Evolutionary conservation across 2,888 invertebrate species (phyloP).

Genomic region (Orthosia gracilis): DNA sequence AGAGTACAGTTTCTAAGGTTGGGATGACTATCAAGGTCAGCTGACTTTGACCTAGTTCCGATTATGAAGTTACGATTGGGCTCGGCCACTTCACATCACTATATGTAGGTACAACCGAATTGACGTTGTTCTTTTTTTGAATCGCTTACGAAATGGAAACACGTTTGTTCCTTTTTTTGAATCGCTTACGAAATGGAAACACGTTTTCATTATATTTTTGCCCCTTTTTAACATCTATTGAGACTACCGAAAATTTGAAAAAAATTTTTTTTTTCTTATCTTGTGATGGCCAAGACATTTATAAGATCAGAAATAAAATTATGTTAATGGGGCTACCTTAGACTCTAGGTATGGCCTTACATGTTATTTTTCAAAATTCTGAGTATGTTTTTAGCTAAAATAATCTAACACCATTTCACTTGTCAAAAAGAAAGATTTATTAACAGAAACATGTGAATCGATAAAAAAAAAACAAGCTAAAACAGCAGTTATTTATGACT

Average conservation of each 20-base stretch:
- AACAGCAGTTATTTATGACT: slow-evolving; percentile 1
- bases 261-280: no score
- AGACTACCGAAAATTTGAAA: no score
- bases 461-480: slow-evolving; percentile 10
- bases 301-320: no score
- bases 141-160: neutral
- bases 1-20: slow-evolving; percentile 47
- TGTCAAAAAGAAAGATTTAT: neutral
- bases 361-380: neutral
- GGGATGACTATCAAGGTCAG: slow-evolving; percentile 54
- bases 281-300: no score
- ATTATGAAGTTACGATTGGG: slow-evolving; percentile 29
- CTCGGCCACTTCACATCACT: slow-evolving; percentile 8
- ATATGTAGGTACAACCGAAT: neutral
- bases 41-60: slow-evolving; percentile 36
- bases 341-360: no score
- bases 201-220: neutral
- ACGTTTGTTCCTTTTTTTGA: slow-evolving; percentile 12
- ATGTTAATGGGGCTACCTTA: no score
- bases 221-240: no score
- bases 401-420: slow-evolving; percentile 3
- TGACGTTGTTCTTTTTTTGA: neutral
- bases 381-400: neutral
- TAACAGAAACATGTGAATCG: slow-evolving; percentile 3
- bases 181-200: no score